Conservation (phyloP, 2,113 vertebrate species). For the Hoplias malabaricus region DNA sequence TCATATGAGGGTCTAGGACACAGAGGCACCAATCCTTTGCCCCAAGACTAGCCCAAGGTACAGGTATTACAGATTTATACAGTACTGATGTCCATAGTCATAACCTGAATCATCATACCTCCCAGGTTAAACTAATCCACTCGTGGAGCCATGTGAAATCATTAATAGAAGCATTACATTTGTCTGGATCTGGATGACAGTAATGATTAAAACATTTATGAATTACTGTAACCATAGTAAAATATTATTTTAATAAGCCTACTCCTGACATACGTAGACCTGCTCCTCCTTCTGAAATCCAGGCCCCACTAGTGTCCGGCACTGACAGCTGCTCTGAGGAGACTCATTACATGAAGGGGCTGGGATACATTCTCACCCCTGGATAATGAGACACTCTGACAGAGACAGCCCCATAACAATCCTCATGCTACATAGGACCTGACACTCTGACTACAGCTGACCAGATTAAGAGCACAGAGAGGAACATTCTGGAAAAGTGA, state of each 20-base stretch:
- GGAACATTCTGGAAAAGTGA: background rate
- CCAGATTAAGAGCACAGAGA: conserved; percentile 27
- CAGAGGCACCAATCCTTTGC: no score
- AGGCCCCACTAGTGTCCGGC: background rate
- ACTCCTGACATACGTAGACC: background rate
- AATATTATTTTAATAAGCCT: background rate
- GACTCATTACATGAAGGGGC: conserved; percentile 1
- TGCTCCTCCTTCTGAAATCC: background rate
- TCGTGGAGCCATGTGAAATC: no score
- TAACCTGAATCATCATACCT: background rate
- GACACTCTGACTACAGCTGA: background rate
- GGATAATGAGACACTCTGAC: conserved; percentile 26
- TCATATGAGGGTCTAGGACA: no score
- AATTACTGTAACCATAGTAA: background rate
- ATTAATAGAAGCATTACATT: no score
- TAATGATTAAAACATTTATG: background rate
- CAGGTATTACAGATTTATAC: background rate
- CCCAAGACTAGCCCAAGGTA: background rate
- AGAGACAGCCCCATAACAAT: background rate
- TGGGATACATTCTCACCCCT: background rate
- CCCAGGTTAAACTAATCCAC: no score
- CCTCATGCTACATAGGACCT: background rate
- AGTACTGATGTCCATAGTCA: background rate
- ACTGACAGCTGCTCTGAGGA: conserved; percentile 5
- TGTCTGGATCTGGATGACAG: background rate